Percentiles rank a stretch among this genome's conserved stretches.
phyloP scores from a whole-genome alignment of 64 coral and sea anemone species.

The Actinia tenebrosa region DNA sequence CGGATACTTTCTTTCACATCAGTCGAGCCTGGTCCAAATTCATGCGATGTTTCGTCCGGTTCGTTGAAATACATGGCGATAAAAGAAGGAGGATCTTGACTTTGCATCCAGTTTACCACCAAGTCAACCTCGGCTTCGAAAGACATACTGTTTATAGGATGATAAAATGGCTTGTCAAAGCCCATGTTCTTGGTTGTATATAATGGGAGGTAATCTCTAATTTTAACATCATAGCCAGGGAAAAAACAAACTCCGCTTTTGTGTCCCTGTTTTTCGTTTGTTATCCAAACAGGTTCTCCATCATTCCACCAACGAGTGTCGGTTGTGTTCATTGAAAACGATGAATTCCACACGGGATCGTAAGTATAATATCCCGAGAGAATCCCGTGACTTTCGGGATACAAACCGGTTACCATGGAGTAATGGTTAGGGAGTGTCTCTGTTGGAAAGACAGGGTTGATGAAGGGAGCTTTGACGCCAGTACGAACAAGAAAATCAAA shows the following conservation, averaged over 20 bases:
- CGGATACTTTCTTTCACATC: constrained; percentile 39
- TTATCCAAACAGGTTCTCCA: constrained; percentile 79
- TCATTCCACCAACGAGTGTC: constrained; percentile 64
- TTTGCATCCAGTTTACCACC: constrained; percentile 48
- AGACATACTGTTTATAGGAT: constrained; percentile 52
- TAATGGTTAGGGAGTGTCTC: constrained; percentile 67
- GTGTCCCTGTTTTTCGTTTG: constrained; percentile 76
- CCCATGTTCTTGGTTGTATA: constrained; percentile 24
- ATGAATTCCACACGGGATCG: constrained; percentile 47
- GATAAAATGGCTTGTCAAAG: constrained; percentile 52
- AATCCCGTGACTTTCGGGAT: constrained; percentile 82
- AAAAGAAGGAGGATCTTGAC: constrained; percentile 48
- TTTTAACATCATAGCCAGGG: constrained; percentile 62
- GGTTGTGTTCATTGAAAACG: constrained; percentile 39
- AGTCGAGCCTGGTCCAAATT: constrained; percentile 50
- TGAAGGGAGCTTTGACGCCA: constrained; percentile 60
- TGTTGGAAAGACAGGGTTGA: constrained; percentile 69
- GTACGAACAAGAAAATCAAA: constrained; percentile 44
- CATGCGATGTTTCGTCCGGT: constrained; percentile 36
- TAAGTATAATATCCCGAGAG: constrained; percentile 45
- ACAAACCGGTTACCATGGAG: constrained; percentile 70
- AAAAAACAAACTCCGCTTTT: constrained; percentile 74
- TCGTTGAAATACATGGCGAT: constrained; percentile 75
- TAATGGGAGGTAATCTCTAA: constrained; percentile 43
- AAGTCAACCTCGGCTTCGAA: constrained; percentile 48